Conservation (phyloP, 2,888 invertebrate species). For the Meteorus colon region DNA sequence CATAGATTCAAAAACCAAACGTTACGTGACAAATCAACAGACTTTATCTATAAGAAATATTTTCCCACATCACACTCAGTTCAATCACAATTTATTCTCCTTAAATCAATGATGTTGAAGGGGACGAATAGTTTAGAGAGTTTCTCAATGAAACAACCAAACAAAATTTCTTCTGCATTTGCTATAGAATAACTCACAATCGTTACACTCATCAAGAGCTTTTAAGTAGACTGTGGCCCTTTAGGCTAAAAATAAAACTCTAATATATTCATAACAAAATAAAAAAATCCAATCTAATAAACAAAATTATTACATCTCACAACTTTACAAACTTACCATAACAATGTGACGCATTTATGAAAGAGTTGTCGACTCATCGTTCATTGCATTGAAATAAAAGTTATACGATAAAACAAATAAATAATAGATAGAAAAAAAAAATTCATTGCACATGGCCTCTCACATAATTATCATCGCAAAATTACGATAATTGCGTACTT, state of each 20-base stretch:
- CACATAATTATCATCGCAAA: slow-evolving; percentile 17
- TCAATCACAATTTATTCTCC: too few species aligned
- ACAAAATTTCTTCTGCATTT: too few species aligned
- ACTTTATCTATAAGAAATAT: too few species aligned
- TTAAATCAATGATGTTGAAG: too few species aligned
- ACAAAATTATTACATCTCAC: neutral
- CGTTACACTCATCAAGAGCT: too few species aligned
- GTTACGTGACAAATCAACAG: too few species aligned
- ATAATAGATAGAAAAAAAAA: slow-evolving; percentile 1
- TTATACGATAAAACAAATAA: neutral
- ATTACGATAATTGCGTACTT: slow-evolving; percentile 28
- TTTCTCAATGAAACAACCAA: too few species aligned
- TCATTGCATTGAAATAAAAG: neutral
- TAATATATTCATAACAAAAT: neutral
- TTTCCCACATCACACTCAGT: too few species aligned
- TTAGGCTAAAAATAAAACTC: neutral
- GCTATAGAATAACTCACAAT: too few species aligned
- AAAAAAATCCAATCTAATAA: slow-evolving; percentile 8
- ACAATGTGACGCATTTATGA: slow-evolving; percentile 3
- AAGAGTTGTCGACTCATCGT: neutral
- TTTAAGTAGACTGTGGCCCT: too few species aligned
- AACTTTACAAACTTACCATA: neutral
- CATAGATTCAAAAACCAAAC: too few species aligned
- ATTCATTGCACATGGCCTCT: slow-evolving; percentile 1
- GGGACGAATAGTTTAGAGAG: too few species aligned